Evolutionary conservation across 2,888 invertebrate species (phyloP), one percentile per base, ranked within the genome.

Genomic region (Theodoxus fluviatilis): DNA sequence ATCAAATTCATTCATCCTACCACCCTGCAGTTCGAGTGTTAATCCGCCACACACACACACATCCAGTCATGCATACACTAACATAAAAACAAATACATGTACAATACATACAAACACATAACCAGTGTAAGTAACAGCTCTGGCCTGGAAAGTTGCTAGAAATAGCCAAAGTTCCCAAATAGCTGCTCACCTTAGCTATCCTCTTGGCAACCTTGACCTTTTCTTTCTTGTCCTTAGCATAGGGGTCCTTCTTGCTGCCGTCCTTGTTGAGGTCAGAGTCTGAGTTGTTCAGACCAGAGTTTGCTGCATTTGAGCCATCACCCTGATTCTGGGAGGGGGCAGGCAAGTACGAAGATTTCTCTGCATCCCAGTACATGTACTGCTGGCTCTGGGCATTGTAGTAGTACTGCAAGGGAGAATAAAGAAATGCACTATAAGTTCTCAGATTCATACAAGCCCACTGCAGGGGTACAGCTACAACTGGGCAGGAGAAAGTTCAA

Each of bases 121-220:
- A 64, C 7, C 33, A 15, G 6, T 43, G 7, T 47, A 7, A 66
- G 7, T n/a, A n/a, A n/a, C n/a, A n/a, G n/a, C n/a, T 28, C 49
- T 52, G 15, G 22, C 12, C 35, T 28, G 18, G 22, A 64, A 0
- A 31, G 18, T n/a, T 12, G 31, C 9, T 7, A 18, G 33, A 7
- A 7, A 43, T 43, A 43, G 9, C 28, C 22, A 40, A 6, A 22
- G 9, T n/a, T 31, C 4, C 43, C 4, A 40, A 3, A 31, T 6
- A 37, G 28, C 57, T 6, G 67, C 68, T 59, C 74, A 88, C 93
- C 89, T 98, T 98, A 0, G 97, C 97, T 78, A 98, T 97, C 87
- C 96, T 96, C 86, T 98, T 97, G 4, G 98, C 98, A 15, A 96
- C 95, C 88, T 97, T 97, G 0, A 96, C 96, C 89, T 97, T 96